Conservation (phyloP, 2,797 vertebrate species). For the Chaunax sp. region DNA sequence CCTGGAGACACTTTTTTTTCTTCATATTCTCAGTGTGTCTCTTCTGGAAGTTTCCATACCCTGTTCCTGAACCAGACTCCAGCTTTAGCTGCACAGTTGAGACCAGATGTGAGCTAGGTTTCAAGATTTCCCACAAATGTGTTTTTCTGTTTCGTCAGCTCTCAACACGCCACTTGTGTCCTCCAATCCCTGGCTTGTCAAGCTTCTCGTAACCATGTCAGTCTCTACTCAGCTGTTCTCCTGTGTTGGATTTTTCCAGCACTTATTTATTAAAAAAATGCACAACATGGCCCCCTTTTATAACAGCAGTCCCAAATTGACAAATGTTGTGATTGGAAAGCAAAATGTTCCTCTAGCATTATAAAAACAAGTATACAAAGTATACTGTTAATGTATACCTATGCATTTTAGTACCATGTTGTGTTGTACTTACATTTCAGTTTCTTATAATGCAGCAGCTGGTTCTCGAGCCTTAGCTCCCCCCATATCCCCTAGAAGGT, state of each 20-base stretch:
- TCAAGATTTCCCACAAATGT: no score
- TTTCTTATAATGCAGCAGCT: constrained; percentile 23
- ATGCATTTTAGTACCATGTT: constrained; percentile 10
- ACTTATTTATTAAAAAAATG: constrained; percentile 11
- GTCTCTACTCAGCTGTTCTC: neutral
- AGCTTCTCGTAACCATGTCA: neutral
- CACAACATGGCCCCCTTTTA: neutral
- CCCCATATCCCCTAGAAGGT: neutral
- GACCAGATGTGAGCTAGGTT: neutral
- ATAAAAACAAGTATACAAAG: neutral
- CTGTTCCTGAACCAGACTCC: neutral
- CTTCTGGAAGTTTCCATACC: neutral
- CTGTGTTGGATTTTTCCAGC: neutral
- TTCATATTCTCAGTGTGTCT: neutral
- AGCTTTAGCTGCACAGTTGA: neutral
- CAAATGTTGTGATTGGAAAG: constrained; percentile 9
- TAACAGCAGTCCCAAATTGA: constrained; percentile 3
- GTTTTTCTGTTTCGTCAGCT: neutral
- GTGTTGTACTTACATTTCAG: constrained; percentile 15
- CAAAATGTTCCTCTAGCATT: constrained; percentile 12
- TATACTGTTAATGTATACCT: constrained; percentile 7
- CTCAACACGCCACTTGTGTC: constrained; percentile 15
- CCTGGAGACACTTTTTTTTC: neutral
- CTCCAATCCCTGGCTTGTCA: constrained; percentile 6
- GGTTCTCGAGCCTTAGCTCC: neutral